Evolutionary conservation across 1,140 invertebrate genomes (phyloP).

Genomic region (Tetramorium alpestre): DNA sequence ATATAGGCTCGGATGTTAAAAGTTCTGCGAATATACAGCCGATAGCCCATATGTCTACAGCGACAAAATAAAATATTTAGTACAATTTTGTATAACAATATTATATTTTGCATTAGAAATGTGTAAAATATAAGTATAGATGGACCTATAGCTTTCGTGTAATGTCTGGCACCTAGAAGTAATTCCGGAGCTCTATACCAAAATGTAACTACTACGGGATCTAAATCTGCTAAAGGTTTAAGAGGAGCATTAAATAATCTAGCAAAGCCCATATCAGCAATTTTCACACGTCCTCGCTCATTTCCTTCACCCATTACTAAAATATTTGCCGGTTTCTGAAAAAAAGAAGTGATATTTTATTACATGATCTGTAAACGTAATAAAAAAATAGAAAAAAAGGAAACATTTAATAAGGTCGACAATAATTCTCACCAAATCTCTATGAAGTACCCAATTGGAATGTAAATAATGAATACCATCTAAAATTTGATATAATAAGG

Average conservation of each 20-base stretch:
- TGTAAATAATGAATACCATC: slow-evolving; percentile 99
- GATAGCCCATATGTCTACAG: slow-evolving; percentile 99
- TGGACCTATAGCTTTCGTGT: slow-evolving; percentile 98
- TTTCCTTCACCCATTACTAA: slow-evolving; percentile 99
- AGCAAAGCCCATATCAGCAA: slow-evolving; percentile 99
- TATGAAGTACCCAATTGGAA: slow-evolving; percentile 99
- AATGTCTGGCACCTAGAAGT: slow-evolving; percentile 98
- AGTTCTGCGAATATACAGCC: slow-evolving; percentile 99
- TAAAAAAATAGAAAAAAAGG: not conserved
- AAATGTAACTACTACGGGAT: slow-evolving; percentile 99
- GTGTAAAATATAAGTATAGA: slow-evolving; percentile 15
- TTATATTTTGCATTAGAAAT: not conserved
- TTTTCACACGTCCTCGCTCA: slow-evolving; percentile 98
- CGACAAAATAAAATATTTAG: slow-evolving; percentile 25
- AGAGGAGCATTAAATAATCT: slow-evolving; percentile 99
- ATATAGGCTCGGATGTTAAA: slow-evolving; percentile 99
- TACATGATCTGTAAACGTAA: not conserved
- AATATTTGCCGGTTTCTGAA: slow-evolving; percentile 99
- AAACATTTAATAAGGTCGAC: not conserved
- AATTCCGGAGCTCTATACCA: slow-evolving; percentile 99
- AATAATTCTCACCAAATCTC: slow-evolving; percentile 93
- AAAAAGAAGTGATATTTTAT: slow-evolving; percentile 23
- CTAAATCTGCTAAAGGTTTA: slow-evolving; percentile 98
- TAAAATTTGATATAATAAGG: slow-evolving; percentile 98
- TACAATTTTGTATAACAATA: not conserved